Base-by-base conservation (phyloP, 2,113 vertebrate species). In the Dipodomys spectabilis region DNA sequence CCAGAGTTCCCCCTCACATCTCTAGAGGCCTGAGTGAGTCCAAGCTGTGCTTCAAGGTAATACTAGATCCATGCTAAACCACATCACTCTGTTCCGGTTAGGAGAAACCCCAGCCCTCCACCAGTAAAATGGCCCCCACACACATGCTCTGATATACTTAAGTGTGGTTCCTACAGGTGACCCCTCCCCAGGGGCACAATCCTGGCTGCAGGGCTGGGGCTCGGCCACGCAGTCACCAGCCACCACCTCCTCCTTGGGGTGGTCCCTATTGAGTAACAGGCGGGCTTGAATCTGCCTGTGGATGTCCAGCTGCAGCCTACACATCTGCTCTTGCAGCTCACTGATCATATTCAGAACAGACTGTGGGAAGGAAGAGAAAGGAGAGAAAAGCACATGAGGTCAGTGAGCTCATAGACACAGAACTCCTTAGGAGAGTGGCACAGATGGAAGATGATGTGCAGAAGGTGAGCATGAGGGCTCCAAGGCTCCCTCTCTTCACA, bases 251-350 rank as follows among this genome's bases (percentile, higher is more conserved):
- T 97, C 94, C 91, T 98, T 98, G 3, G 94, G 49, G 93, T 96
- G 96, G 96, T 94, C 98, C 96, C 98, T 98, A 98, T 98, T 98
- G 97, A 98, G 98, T 81, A 98, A 97, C 90, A 98, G 99, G 98
- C 99, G 99, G 98, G 99, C 99, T 97, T 99, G 98, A 97, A 99
- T 99, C 97, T 99, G 99, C 98, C 96, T 98, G 98, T 99, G 99
- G 98, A 99, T 99, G 98, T 99, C 99, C 98, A 99, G 98, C 97
- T 99, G 99, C 97, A 99, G 98, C 98, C 98, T 99, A 98, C 99
- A 99, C 99, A 99, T 99, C 98, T 99, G 99, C 97, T 99, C 99
- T 98, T 99, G 99, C 77, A 99, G 99, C 97, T 99, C 99, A 98
- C 99, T 99, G 98, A 99, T 99, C 98, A 99, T 98, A 98, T 99